These are phyloP conservation scores for Bombycilla garrulus DNA, from an alignment of 2,113 vertebrate genomes.

Conservation along the genomic window DNA sequence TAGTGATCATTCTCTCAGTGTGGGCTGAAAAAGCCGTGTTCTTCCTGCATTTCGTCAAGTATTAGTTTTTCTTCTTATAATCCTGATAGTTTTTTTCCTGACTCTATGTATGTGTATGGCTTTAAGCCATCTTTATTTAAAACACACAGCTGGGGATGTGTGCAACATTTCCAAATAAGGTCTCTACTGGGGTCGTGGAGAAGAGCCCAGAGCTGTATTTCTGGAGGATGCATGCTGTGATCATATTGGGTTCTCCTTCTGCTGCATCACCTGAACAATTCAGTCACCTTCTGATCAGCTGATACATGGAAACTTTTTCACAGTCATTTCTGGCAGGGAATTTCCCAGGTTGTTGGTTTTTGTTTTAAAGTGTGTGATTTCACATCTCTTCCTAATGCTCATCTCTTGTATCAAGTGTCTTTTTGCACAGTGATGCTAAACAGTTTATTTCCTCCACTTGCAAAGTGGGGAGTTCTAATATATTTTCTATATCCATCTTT, in stretches of 20 bases:
- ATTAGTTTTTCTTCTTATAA: neutral
- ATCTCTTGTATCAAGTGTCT: neutral
- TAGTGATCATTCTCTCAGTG: neutral
- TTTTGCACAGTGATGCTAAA: neutral
- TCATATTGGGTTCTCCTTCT: neutral
- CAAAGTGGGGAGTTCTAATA: neutral
- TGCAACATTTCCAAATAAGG: neutral
- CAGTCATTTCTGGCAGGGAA: neutral
- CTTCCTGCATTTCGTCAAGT: neutral
- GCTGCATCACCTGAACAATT: neutral
- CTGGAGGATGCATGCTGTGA: neutral
- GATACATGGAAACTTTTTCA: neutral
- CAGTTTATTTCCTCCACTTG: neutral
- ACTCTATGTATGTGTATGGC: neutral
- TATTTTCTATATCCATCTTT: neutral
- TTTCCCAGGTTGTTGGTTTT: neutral
- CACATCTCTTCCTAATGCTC: neutral
- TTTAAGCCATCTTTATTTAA: neutral
- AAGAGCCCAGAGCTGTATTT: neutral
- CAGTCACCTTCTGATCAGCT: neutral
- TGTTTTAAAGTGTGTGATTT: neutral
- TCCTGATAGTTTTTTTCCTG: neutral
- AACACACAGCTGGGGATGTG: neutral
- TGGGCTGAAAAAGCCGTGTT: neutral
- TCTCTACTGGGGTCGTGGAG: neutral